These are phyloP conservation scores for Clarias laeviceps DNA, from an alignment of 2,797 vertebrate genomes.

Conservation along the genomic window DNA sequence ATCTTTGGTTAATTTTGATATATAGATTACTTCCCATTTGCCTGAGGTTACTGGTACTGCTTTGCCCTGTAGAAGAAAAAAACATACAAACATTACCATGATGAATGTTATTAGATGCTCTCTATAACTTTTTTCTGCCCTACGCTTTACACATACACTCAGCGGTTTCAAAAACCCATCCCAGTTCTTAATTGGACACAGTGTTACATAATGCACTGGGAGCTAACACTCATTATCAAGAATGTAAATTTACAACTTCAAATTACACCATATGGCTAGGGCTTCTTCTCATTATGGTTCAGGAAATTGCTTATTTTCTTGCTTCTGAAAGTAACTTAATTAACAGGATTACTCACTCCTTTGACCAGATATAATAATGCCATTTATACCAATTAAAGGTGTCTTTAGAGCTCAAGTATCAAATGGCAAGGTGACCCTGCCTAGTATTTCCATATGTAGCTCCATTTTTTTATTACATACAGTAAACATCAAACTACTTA, in stretches of 20 bases:
- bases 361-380: constrained; percentile 18
- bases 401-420: background rate
- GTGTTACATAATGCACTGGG: constrained; percentile 17
- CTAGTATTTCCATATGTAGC: background rate
- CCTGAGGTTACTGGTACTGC: constrained; percentile 82
- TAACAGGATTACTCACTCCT: constrained; percentile 22
- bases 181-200: constrained; percentile 35
- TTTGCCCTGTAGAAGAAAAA: constrained; percentile 78
- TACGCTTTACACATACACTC: constrained; percentile 11
- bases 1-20: constrained; percentile 82
- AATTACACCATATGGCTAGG: constrained; percentile 15
- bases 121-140: constrained; percentile 25
- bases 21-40: constrained; percentile 91
- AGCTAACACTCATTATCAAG: constrained; percentile 31
- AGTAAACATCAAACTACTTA: background rate
- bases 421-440: constrained; percentile 8
- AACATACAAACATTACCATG: constrained; percentile 36
- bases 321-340: constrained; percentile 9
- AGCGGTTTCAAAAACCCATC: constrained; percentile 15
- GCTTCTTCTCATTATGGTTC: background rate
- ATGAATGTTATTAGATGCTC: constrained; percentile 19
- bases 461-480: background rate
- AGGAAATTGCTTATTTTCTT: constrained; percentile 22
- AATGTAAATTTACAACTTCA: constrained; percentile 29
- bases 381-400: constrained; percentile 30